Evolutionary conservation across 2,888 invertebrate genomes (phyloP), one percentile per base, ranked within the genome.

Genomic region (Tromatobia lineatoria): DNA sequence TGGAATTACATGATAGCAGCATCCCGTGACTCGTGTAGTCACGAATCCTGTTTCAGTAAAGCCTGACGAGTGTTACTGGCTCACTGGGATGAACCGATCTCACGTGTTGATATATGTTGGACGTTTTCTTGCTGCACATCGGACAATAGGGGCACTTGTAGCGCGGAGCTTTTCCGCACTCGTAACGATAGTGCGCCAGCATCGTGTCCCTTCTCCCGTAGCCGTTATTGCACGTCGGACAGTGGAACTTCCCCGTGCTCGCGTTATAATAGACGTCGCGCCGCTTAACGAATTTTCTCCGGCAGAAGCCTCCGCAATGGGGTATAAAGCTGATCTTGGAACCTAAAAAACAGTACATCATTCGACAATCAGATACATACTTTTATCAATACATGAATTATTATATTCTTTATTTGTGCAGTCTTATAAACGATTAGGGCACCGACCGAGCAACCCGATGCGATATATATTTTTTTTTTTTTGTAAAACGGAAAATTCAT

Each of bases 151-250:
- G 93, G 71, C 94, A 94, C 80, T 91, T 90, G 88, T 91, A 94
- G 23, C 93, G 90, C 7, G 94, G 94, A 13, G 91, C 91, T 88
- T 92, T 91, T 23, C 93, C 93, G 81, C 94, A 94, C 85, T 94
- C 94, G 89, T 93, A 93, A 57, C 94, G 91, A 85, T 90, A 92
- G 86, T 94, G 94, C 47, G 91, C 90, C 87, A 93, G 86, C 92
- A 94, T 93, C 42, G 93, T 93, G 87, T 93, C 92, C 34, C 93
- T 90, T 66, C 93, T 91, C 20, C 92, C 90, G 83, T 94, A 94
- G 61, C 92, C 92, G 83, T 91, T 93, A 88, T 93, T 92, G 87
- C 94, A 94, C 73, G 90, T 92, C 8, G 93, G 93, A 88, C 94
- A 94, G 80, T 92, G 93, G 87, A 89, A 93, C 78, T 92, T 93